Evolutionary conservation across 2,888 invertebrate genomes (phyloP), one percentile per base, ranked within the genome.

Genomic region (Drosophila maculinotata): DNA sequence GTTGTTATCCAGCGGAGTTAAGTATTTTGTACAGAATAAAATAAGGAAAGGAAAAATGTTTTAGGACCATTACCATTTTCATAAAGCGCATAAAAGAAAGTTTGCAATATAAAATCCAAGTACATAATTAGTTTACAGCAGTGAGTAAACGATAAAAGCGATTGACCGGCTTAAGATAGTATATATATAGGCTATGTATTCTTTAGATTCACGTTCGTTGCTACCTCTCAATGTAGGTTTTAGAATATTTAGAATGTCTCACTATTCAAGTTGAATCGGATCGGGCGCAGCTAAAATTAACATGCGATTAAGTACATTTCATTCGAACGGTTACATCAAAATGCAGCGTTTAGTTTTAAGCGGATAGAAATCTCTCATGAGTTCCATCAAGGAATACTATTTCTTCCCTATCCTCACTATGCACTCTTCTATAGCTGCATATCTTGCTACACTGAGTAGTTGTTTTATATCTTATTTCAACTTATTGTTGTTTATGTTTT

Each of bases 291-390:
- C 49, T 57, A 57, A 69, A 58, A 57, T 57, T 59, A 69, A 60
- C 53, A 48, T 57, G 72, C 60, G 53, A 39, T 73, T 73, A 73
- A 73, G 73, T 73, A 73, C 73, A 69, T 62, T 68, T 60, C 31
- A n/a, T n/a, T 30, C 23, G 54, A 60, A 36, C 15, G 15, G 15
- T 36, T 31, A 44, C 53, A 15, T 49, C 45, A 53, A 71, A 71
- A 69, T 69, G 56, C 69, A 44, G 57, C 45, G 51, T 58, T 62
- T 56, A 63, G 69, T 42, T 72, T n/a, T 41, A 68, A 72, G 68
- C 68, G 52, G 47, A 53, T 58, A n/a, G n/a, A n/a, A n/a, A n/a
- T 10, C 15, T 62, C 12, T 33, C 33, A n/a, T n/a, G n/a, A n/a
- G n/a, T n/a, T n/a, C n/a, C n/a, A n/a, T n/a, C n/a, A n/a, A n/a